These are phyloP conservation scores for Uloborus diversus DNA, from an alignment of 1,140 invertebrate genomes.

Conservation along the genomic window DNA sequence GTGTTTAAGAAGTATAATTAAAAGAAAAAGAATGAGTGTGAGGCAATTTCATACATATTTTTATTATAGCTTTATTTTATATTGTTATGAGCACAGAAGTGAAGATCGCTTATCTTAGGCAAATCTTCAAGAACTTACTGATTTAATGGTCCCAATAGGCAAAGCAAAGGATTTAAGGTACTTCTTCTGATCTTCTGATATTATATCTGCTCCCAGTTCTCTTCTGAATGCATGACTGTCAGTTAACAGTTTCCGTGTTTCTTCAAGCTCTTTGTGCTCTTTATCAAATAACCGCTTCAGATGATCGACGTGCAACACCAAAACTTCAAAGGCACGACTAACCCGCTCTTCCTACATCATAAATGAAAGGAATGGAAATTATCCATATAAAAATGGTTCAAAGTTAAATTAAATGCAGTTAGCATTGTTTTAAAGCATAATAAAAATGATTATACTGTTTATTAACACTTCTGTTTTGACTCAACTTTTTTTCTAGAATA, in stretches of 20 bases:
- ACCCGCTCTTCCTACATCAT: slow-evolving; percentile 66
- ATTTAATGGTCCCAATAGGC: slow-evolving; percentile 37
- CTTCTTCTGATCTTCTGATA: slow-evolving; percentile 40
- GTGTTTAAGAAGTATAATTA: no score
- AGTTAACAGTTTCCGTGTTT: slow-evolving; percentile 57
- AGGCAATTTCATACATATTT: no score
- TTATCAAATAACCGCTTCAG: slow-evolving; percentile 66
- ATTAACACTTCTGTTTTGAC: no score
- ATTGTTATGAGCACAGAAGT: no score
- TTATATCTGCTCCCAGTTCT: slow-evolving; percentile 7
- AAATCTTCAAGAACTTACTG: slow-evolving; percentile 11
- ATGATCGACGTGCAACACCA: slow-evolving; percentile 69
- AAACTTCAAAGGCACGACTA: slow-evolving; percentile 68
- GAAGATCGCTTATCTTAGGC: not conserved
- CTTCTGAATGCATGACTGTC: slow-evolving; percentile 20
- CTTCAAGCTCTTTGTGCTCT: slow-evolving; percentile 67
- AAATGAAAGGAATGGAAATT: not conserved
- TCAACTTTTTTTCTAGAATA: no score
- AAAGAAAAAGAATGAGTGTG: no score
- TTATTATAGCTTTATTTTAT: no score
- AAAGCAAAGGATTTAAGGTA: slow-evolving; percentile 29
- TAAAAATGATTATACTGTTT: no score
- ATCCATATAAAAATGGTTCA: not conserved
- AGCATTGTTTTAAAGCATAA: no score
- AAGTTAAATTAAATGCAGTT: not conserved